Conservation (phyloP, 2,113 vertebrate species). For the Brachyhypopomus gauderio region DNA sequence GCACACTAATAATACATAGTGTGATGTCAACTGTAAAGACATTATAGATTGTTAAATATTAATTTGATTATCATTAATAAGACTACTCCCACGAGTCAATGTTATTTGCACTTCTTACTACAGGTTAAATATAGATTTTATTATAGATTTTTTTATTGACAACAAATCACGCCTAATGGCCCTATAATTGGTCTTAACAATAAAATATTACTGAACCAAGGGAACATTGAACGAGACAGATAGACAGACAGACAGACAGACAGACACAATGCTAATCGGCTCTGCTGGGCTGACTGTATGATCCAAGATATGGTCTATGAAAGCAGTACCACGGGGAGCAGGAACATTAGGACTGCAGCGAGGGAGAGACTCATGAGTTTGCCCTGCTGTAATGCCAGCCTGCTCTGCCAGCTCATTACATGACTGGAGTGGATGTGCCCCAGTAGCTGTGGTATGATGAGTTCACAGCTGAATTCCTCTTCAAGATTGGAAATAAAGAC, state of each 20-base stretch:
- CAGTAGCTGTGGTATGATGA: neutral
- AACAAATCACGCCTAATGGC: too few species aligned
- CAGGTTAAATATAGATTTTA: neutral
- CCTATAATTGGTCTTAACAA: too few species aligned
- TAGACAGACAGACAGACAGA: neutral
- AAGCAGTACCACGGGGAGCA: neutral
- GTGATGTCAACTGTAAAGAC: neutral
- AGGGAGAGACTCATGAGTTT: constrained; percentile 7
- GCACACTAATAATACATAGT: neutral
- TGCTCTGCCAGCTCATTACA: constrained; percentile 23
- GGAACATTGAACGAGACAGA: too few species aligned
- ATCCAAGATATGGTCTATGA: neutral
- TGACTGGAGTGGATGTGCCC: constrained; percentile 27
- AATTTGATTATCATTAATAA: neutral
- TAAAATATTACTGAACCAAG: too few species aligned
- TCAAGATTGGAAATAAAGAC: neutral
- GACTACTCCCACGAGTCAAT: neutral
- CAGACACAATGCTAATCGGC: neutral
- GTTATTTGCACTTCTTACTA: too few species aligned
- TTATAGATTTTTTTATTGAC: neutral
- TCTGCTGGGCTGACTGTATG: neutral
- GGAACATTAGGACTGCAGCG: too few species aligned
- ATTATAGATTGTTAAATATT: neutral
- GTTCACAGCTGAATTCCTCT: neutral
- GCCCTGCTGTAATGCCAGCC: neutral